These are phyloP conservation scores for Crotalus horridus DNA, from an alignment of 2,113 vertebrate genomes.

Conservation along the genomic window DNA sequence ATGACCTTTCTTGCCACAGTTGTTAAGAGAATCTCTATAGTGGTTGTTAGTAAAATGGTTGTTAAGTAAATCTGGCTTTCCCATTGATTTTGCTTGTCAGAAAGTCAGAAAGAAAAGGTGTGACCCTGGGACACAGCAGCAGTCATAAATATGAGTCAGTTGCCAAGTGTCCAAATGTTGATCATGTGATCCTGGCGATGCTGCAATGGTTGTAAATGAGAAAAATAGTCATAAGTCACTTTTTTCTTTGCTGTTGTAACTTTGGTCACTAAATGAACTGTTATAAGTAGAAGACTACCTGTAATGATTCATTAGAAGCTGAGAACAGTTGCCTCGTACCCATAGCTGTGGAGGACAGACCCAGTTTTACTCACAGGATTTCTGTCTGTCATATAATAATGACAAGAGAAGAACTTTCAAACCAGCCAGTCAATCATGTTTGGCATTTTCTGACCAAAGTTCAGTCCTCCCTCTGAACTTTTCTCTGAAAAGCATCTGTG, in stretches of 20 bases:
- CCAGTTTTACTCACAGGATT: background rate
- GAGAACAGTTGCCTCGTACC: background rate
- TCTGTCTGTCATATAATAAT: background rate
- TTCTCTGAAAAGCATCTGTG: background rate
- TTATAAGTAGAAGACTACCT: background rate
- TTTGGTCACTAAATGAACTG: background rate
- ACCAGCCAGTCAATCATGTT: background rate
- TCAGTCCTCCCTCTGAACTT: background rate
- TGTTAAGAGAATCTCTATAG: too few relatives aligned
- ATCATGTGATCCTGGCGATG: background rate
- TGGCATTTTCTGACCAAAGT: background rate
- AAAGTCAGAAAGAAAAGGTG: background rate
- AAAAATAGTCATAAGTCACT: background rate
- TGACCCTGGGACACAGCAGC: too few relatives aligned
- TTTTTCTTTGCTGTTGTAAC: background rate
- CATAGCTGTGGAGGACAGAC: background rate
- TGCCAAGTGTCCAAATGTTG: background rate
- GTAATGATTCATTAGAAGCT: background rate
- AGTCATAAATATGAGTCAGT: background rate
- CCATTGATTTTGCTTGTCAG: background rate
- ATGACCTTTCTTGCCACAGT: too few relatives aligned
- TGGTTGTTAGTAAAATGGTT: background rate
- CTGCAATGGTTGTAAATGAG: background rate
- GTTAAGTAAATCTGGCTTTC: too few relatives aligned
- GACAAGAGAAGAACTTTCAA: background rate